A percentile compares a stretch with the other conserved stretches of the same genome.
These are phyloP conservation scores for Coelogynopora nodosa DNA, from an alignment of 2,888 invertebrate species.

Conservation along the genomic window DNA sequence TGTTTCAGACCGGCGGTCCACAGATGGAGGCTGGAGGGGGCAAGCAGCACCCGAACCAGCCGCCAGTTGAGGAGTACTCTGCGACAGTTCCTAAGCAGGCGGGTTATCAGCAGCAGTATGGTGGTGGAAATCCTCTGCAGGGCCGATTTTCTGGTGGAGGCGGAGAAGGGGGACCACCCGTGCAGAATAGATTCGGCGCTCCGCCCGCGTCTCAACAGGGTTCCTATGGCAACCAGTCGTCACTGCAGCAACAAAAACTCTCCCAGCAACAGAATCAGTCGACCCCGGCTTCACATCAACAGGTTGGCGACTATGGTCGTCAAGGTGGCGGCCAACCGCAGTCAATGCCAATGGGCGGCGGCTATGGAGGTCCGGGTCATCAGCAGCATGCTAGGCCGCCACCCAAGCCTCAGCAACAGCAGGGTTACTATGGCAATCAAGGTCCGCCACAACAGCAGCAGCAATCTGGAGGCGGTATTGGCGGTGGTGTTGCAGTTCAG, in stretches of 20 bases:
- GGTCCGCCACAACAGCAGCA: neutral
- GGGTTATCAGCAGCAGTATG: neutral
- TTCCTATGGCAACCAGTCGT: neutral
- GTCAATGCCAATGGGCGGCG: neutral
- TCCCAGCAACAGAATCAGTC: neutral
- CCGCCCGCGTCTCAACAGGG: neutral
- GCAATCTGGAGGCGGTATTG: neutral
- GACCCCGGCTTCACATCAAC: no score
- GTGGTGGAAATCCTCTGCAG: neutral
- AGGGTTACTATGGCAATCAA: neutral
- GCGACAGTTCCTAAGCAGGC: neutral
- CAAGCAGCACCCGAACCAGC: neutral
- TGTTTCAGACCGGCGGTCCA: conserved; percentile 61
- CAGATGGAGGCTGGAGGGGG: neutral
- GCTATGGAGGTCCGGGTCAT: neutral
- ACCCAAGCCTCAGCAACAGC: neutral
- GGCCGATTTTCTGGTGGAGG: neutral
- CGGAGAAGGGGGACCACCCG: neutral
- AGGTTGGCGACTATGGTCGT: neutral
- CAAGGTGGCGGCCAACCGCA: neutral
- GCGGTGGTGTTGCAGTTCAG: neutral
- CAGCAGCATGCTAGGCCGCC: neutral
- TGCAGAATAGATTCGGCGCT: no score
- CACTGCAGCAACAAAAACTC: neutral
- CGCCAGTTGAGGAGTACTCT: neutral